Base-by-base conservation (phyloP, 2,113 vertebrate species). In the Spizaetus ornatus region DNA sequence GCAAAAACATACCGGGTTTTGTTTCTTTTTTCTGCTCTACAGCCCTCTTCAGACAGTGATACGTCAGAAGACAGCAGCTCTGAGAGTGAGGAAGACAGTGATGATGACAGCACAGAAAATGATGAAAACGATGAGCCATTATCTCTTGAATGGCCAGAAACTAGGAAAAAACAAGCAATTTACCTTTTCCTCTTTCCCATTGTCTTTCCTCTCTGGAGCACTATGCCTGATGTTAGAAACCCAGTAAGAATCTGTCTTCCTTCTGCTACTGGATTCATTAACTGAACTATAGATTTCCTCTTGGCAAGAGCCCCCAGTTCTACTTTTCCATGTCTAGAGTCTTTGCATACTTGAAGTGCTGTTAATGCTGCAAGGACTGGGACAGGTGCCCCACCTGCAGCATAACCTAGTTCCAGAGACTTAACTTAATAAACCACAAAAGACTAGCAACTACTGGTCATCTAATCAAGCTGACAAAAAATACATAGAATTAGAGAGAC, bases 171-270 rank as follows among this genome's bases (percentile, higher is more conserved):
- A 97, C 99, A 99, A 97, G 98, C 98, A 63, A 98, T 99, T 59
- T 99, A 99, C 98, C 98, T 99, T 76, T 98, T 99, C 91, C 98
- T 99, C 61, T 97, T 99, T 80, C 99, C 99, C 82, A 99, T 99
- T 8, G 98, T 99, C 72, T 98, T 99, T 90, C 99, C 99, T n/a
- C 97, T 99, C 94, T 99, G 99, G 99, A 98, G 99, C 93, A 99
- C 99, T 0, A 83, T 99, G 59, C 99, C 99, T 2, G 99, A 99
- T 0, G 99, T 99, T 69, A 98, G 99, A 71, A 99, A 99, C 94
- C 98, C 97, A 66, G 99, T 99, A 96, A 98, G 98, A 92, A 56
- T 73, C 55, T 32, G 3, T 58, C 82, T 52, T 78, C 61, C 83
- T 89, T 58, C 47, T 48, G 25, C n/a, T 76, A 29, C 66, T 67